These are phyloP conservation scores for Darevskia mixta DNA, from an alignment of 2,797 vertebrate genomes.

Conservation along the genomic window DNA sequence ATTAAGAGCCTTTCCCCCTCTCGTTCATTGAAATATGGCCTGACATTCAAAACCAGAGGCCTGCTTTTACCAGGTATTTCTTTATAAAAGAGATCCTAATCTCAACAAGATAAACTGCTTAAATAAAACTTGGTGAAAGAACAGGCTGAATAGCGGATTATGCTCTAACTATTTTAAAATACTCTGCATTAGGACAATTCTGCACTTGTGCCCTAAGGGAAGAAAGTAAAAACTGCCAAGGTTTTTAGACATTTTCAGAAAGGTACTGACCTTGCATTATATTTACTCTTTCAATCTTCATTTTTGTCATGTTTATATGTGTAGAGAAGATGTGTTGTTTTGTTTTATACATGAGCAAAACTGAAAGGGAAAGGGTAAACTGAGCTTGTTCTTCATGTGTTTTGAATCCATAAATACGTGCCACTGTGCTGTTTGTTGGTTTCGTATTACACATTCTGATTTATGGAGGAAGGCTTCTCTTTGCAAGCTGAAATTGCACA, in stretches of 20 bases:
- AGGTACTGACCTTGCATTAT: slow-evolving; percentile 41
- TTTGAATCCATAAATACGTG: slow-evolving; percentile 73
- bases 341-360: slow-evolving; percentile 46
- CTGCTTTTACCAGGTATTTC: slow-evolving; percentile 73
- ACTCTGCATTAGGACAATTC: slow-evolving; percentile 64
- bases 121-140: slow-evolving; percentile 78
- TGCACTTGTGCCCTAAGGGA: slow-evolving; percentile 56
- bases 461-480: slow-evolving; percentile 73
- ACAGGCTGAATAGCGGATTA: slow-evolving; percentile 63
- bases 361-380: slow-evolving; percentile 69
- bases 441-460: slow-evolving; percentile 71
- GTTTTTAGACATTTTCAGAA: slow-evolving; percentile 47
- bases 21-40: slow-evolving; percentile 68
- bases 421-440: slow-evolving; percentile 68
- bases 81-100: slow-evolving; percentile 76
- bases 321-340: slow-evolving; percentile 29
- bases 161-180: slow-evolving; percentile 61
- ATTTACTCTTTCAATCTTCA: slow-evolving; percentile 54
- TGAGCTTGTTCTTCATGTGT: slow-evolving; percentile 69
- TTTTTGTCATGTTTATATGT: slow-evolving; percentile 28
- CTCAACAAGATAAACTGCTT: slow-evolving; percentile 77
- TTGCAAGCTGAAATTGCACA: slow-evolving; percentile 62
- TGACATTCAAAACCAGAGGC: slow-evolving; percentile 74
- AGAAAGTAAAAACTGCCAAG: slow-evolving; percentile 13
- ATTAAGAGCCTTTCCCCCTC: slow-evolving; percentile 48